These are phyloP conservation scores for Psephotus haematonotus DNA, from an alignment of 2,113 vertebrate species.

Conservation along the genomic window DNA sequence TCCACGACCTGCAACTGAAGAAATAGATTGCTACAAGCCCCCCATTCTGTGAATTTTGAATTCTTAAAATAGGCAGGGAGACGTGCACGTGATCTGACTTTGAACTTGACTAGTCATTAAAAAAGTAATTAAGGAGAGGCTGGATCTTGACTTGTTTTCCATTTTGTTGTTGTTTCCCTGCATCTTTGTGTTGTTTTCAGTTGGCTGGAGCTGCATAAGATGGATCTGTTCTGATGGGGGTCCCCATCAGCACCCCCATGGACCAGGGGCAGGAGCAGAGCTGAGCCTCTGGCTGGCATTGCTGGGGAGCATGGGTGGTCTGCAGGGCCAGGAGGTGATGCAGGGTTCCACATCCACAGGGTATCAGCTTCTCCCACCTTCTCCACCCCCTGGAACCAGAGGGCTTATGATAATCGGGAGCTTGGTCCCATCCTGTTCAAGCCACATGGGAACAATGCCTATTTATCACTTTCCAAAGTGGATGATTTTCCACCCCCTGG, in stretches of 20 bases:
- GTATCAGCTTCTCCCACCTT: not conserved
- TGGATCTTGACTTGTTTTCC: not conserved
- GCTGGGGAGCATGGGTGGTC: not conserved
- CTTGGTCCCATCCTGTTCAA: not conserved
- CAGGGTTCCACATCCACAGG: not conserved
- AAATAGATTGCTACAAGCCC: slow-evolving; percentile 7
- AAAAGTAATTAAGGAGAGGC: not conserved
- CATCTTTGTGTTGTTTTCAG: not conserved
- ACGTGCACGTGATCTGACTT: not conserved
- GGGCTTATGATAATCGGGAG: not conserved
- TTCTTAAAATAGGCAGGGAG: not conserved
- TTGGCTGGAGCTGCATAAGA: not conserved
- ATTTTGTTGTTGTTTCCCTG: not conserved
- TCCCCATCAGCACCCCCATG: accelerated
- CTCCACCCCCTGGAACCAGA: not conserved
- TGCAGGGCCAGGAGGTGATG: not conserved
- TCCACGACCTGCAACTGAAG: not conserved
- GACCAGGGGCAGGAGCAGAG: not conserved
- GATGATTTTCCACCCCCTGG: slow-evolving; percentile 7
- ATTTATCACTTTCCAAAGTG: slow-evolving; percentile 44
- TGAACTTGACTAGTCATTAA: not conserved
- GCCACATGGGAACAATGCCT: slow-evolving; percentile 25
- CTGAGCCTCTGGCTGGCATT: not conserved
- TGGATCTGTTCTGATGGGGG: not conserved
- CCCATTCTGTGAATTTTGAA: not conserved